These are phyloP conservation scores for Sesia apiformis DNA, from an alignment of 2,888 invertebrate genomes.

Conservation along the genomic window DNA sequence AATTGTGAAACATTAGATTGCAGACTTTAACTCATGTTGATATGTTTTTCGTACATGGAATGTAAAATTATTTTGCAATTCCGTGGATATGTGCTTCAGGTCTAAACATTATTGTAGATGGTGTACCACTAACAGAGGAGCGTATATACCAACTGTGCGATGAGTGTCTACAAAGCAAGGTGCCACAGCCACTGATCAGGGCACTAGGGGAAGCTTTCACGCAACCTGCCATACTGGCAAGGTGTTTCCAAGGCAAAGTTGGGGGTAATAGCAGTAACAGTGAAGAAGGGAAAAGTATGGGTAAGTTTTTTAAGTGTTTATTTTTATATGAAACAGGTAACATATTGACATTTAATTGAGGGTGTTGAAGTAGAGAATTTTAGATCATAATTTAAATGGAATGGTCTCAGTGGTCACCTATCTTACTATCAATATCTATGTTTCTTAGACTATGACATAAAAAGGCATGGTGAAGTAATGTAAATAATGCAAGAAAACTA, in stretches of 20 bases:
- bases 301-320: constrained; percentile 20
- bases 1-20: too few species aligned
- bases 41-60: too few species aligned
- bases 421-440: too few species aligned
- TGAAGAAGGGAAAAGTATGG: constrained; percentile 20
- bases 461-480: too few species aligned
- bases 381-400: background rate
- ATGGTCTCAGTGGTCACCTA: too few species aligned
- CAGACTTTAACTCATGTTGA: too few species aligned
- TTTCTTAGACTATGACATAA: too few species aligned
- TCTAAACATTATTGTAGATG: constrained; percentile 31
- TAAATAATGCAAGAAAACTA: too few species aligned
- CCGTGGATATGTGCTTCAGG: too few species aligned
- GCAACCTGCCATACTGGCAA: constrained; percentile 75
- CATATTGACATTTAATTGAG: background rate
- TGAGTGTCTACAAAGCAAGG: constrained; percentile 79
- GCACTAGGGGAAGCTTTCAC: constrained; percentile 86
- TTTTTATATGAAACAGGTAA: background rate
- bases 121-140: constrained; percentile 80
- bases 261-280: constrained; percentile 20
- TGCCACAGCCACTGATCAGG: constrained; percentile 82
- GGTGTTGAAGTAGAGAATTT: background rate
- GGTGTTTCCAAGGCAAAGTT: constrained; percentile 77
- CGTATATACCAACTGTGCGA: constrained; percentile 83
- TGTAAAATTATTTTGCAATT: too few species aligned